Conservation (phyloP, 2,113 vertebrate species). For the Peromyscus leucopus region DNA sequence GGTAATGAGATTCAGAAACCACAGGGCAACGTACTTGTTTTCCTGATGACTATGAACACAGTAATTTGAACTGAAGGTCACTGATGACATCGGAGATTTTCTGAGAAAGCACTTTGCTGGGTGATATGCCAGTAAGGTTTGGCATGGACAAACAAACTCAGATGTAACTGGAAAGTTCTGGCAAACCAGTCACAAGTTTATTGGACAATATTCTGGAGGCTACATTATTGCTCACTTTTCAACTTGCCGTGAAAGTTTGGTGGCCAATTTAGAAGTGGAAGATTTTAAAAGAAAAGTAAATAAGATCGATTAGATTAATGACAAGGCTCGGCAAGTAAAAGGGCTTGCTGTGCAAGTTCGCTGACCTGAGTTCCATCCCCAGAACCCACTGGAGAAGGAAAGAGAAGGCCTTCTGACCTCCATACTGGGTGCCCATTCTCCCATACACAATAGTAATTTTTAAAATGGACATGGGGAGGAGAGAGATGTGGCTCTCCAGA, state of each 20-base stretch:
- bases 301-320: neutral
- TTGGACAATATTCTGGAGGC: neutral
- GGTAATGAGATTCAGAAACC: neutral
- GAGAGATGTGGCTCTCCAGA: neutral
- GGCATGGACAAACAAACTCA: neutral
- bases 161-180: neutral
- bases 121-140: neutral
- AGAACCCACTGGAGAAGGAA: neutral
- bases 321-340: neutral
- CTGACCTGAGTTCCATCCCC: neutral
- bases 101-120: neutral
- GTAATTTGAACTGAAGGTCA: neutral
- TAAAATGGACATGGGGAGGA: neutral
- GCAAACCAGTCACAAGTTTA: no score
- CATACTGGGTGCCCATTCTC: no score
- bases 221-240: neutral
- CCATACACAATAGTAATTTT: neutral
- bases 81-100: neutral
- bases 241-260: neutral
- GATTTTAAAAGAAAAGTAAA: neutral
- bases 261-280: neutral
- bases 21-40: neutral
- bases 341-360: no score
- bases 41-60: accelerated
- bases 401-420: neutral